Conservation (phyloP, 2,888 invertebrate genomes). For the Oscheius sp. region DNA sequence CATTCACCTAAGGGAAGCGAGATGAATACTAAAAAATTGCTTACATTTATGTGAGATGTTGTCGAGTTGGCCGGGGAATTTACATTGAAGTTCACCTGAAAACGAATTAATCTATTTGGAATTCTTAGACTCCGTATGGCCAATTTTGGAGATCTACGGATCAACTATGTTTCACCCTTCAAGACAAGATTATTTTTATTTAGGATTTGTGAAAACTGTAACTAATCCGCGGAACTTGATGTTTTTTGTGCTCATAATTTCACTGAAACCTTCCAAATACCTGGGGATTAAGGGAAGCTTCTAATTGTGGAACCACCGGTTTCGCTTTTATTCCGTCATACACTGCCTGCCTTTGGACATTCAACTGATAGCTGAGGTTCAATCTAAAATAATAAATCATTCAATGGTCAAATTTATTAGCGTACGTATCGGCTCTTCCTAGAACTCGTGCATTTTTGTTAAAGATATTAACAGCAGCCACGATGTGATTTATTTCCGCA, state of each 20-base stretch:
- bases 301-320: background rate
- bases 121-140: background rate
- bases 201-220: too few relatives aligned
- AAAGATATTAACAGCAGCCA: slow-evolving; percentile 28
- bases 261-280: too few relatives aligned
- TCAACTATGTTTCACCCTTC: too few relatives aligned
- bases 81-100: slow-evolving; percentile 32
- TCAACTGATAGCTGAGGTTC: slow-evolving; percentile 24
- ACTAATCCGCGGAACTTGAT: too few relatives aligned
- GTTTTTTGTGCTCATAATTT: too few relatives aligned
- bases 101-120: background rate
- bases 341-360: slow-evolving; percentile 28
- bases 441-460: slow-evolving; percentile 28
- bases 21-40: background rate
- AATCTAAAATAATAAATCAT: slow-evolving; percentile 25
- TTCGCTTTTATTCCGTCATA: slow-evolving; percentile 24
- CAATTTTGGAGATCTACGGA: background rate
- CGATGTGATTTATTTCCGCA: slow-evolving; percentile 28
- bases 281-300: background rate
- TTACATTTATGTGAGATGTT: slow-evolving; percentile 31
- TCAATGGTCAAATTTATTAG: too few relatives aligned
- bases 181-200: too few relatives aligned
- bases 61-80: slow-evolving; percentile 18
- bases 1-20: slow-evolving; percentile 29
- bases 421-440: slow-evolving; percentile 24